Evolutionary conservation across 2,113 vertebrate genomes (phyloP).

Genomic region (Jaculus jaculus): DNA sequence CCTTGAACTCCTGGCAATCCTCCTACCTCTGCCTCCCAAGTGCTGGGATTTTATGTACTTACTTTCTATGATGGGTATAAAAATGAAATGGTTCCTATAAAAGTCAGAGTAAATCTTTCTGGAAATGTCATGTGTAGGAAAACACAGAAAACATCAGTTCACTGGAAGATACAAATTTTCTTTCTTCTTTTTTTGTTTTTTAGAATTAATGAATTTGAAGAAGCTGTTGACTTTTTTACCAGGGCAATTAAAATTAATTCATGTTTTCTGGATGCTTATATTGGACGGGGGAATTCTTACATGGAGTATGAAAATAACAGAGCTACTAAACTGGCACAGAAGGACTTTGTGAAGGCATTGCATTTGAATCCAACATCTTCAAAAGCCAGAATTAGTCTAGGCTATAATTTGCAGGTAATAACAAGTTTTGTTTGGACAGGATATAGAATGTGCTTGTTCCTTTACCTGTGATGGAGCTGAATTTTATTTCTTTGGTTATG

Average conservation of each 20-base stretch:
- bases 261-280: conserved; percentile 82
- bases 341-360: conserved; percentile 85
- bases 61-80: not conserved
- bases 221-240: conserved; percentile 84
- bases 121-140: not conserved
- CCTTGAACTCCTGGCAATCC: too few species aligned
- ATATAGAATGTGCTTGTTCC: not conserved
- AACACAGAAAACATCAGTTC: not conserved
- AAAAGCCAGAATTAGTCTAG: conserved; percentile 86
- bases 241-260: conserved; percentile 82
- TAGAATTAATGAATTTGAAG: conserved; percentile 85
- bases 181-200: conserved; percentile 67
- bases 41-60: not conserved
- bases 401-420: conserved; percentile 87
- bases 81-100: not conserved
- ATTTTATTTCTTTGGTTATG: not conserved
- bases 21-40: too few species aligned
- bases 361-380: conserved; percentile 81
- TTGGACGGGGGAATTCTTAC: conserved; percentile 85
- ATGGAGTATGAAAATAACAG: conserved; percentile 81
- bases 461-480: not conserved
- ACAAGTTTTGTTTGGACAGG: not conserved
- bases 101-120: not conserved
- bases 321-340: conserved; percentile 81
- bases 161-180: not conserved